Evolutionary conservation across 2,113 vertebrate species (phyloP).

Genomic region (Gymnobelideus leadbeateri): DNA sequence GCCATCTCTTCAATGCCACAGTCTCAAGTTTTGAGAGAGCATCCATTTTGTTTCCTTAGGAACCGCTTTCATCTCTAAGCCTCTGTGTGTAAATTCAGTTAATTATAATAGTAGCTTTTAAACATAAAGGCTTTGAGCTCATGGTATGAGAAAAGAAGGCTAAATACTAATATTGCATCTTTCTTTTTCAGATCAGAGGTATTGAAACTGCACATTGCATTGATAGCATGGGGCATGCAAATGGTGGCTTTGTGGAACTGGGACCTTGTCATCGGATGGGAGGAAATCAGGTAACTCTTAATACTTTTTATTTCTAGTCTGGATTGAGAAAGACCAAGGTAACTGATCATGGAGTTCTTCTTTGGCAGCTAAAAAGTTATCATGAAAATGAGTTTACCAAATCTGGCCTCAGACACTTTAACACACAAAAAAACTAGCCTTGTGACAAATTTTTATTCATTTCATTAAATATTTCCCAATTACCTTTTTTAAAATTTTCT

Average conservation of each 20-base stretch:
- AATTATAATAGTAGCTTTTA: not conserved
- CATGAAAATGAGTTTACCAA: not conserved
- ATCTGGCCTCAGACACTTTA: too few species aligned
- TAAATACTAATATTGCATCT: not conserved
- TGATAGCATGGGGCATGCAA: conserved; percentile 98
- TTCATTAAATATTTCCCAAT: not conserved
- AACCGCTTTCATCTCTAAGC: not conserved
- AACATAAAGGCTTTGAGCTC: not conserved
- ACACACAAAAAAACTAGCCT: too few species aligned
- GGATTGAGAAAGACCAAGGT: not conserved
- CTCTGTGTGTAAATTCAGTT: not conserved
- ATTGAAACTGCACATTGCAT: conserved; percentile 96
- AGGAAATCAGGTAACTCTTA: conserved; percentile 94
- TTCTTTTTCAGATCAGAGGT: conserved; percentile 90
- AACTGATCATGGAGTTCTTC: not conserved
- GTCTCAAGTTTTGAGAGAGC: not conserved
- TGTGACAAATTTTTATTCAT: not conserved
- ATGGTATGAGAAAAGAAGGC: not conserved
- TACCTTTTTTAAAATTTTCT: not conserved
- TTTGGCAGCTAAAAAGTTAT: not conserved
- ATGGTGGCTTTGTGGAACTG: conserved; percentile 93
- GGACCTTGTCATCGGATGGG: conserved; percentile 98
- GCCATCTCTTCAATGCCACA: too few species aligned
- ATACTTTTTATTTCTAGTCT: not conserved
- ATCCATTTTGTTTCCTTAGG: not conserved